These are phyloP conservation scores for Cyprinodon variegatus DNA, from an alignment of 2,113 vertebrate species.

Conservation along the genomic window DNA sequence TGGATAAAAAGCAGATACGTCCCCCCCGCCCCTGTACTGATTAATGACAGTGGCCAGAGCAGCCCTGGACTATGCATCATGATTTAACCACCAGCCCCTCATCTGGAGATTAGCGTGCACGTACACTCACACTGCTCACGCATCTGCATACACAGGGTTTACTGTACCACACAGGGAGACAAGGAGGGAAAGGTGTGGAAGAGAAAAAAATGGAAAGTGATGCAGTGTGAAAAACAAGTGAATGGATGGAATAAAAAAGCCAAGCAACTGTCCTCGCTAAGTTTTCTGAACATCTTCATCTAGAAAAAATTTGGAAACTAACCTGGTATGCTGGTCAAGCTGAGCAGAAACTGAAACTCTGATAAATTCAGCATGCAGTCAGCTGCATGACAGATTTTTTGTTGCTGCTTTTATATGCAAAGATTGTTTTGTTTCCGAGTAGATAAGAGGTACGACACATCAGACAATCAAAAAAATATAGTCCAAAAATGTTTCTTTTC, in stretches of 20 bases:
- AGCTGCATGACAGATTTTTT: background rate
- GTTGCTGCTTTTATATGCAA: background rate
- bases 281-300: slow-evolving; percentile 24
- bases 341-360: background rate
- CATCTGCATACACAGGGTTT: slow-evolving; percentile 24
- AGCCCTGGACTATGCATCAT: slow-evolving; percentile 87
- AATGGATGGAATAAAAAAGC: slow-evolving; percentile 22
- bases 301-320: background rate
- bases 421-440: background rate
- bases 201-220: slow-evolving; percentile 77
- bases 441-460: background rate
- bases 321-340: background rate
- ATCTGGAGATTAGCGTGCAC: slow-evolving; percentile 76
- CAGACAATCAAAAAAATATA: background rate
- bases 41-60: slow-evolving; percentile 88
- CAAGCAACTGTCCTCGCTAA: background rate
- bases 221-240: slow-evolving; percentile 41
- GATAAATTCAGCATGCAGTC: background rate
- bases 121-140: slow-evolving; percentile 28
- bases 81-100: slow-evolving; percentile 89
- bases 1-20: slow-evolving; percentile 89
- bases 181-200: slow-evolving; percentile 80
- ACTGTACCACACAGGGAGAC: slow-evolving; percentile 58
- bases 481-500: too few species aligned
- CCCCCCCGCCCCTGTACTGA: slow-evolving; percentile 84